Base-by-base conservation (phyloP, 30 jellyfish, hydroid and myxozoan genomes). In the Hydractinia echinata region DNA sequence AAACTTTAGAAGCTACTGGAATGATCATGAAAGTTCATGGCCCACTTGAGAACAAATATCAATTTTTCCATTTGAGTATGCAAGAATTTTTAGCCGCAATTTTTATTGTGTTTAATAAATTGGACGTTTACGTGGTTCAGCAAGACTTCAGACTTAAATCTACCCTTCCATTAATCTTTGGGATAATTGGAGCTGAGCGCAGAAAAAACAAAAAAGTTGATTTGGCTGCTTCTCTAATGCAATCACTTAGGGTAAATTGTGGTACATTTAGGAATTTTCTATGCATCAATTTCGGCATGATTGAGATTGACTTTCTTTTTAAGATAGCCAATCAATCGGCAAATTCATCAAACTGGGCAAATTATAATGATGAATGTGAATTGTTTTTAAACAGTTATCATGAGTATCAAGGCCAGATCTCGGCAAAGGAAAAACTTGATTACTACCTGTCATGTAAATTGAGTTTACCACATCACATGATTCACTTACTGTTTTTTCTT, bases 1-100 rank as follows among this genome's bases (percentile, higher is more conserved):
- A 64, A 64, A 13, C 39, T n/a, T 51, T 64, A 8, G 39, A 64
- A 13, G 18, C 74, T 6, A 64, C 18, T 64, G 74, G 74, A 9
- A 64, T 64, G 74, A 64, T 64, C 18, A 64, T 8, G 7, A 51
- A 64, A 51, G 39, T 64, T 13, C 51, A 64, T 64, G 39, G 51
- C 39, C 19, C 39, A 44, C 19, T 9, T n/a, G 74, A 51, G 74
- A 64, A 64, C 19, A 13, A 6, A 13, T 64, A 6, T 13, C 74
- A 64, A 13, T 64, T n/a, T 64, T 64, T 64, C 39, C 74, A 64
- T 64, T 64, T 64, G 39, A 64, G 51, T 8, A 64, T 64, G 74
- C 74, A 64, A 51, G 74, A 64, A 64, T 64, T 64, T 64, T 51
- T 64, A 7, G 74, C 74, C 39, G 74, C 74, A 1, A 64, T 64